Evolutionary conservation across 2,113 vertebrate genomes (phyloP).

Genomic region (Syngnathus scovelli): DNA sequence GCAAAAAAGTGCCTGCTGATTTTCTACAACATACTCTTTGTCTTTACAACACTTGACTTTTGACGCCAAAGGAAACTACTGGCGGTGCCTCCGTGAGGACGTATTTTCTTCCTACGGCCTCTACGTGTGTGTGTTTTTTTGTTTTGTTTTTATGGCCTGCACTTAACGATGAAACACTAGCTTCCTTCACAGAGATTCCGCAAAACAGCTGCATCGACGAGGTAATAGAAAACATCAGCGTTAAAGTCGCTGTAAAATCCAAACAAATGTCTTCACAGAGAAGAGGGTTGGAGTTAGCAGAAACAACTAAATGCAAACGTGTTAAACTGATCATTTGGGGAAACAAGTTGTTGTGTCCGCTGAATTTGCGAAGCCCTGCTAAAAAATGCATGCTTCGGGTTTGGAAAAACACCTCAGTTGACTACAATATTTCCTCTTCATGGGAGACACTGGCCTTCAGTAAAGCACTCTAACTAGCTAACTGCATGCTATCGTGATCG

Average conservation of each 20-base stretch:
- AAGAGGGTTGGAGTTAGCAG: too few relatives aligned
- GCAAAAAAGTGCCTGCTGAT: conserved; percentile 85
- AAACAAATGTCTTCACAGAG: too few relatives aligned
- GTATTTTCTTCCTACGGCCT: conserved; percentile 48
- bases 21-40: conserved; percentile 60
- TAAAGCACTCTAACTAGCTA: too few relatives aligned
- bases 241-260: neutral
- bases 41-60: conserved; percentile 46
- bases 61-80: conserved; percentile 54
- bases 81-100: conserved; percentile 76
- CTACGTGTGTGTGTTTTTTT: conserved; percentile 14
- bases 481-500: too few relatives aligned
- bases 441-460: neutral
- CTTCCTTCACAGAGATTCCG: neutral
- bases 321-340: too few relatives aligned
- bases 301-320: too few relatives aligned
- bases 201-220: neutral
- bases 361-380: too few relatives aligned
- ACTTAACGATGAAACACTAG: neutral
- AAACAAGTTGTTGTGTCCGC: too few relatives aligned
- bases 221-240: neutral
- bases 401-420: neutral
- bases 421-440: neutral
- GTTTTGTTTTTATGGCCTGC: neutral
- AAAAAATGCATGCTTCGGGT: too few relatives aligned